Conservation (phyloP, 2,888 invertebrate species). For the Diarsia dahlii region DNA sequence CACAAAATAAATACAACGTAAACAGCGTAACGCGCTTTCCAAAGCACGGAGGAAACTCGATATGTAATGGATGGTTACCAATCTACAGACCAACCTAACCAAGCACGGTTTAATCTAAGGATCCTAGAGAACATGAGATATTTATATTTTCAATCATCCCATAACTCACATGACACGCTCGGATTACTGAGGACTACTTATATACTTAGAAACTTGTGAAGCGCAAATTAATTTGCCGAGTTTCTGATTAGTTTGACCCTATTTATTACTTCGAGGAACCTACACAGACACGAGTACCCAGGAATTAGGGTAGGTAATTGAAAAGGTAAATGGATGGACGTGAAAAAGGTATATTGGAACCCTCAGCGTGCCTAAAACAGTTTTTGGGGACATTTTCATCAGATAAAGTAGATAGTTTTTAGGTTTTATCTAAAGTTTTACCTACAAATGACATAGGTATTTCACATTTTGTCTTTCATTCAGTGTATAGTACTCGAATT, state of each 20-base stretch:
- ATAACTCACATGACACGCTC: constrained; percentile 22
- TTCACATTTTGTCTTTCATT: neutral
- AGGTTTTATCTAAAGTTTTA: neutral
- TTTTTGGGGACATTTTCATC: neutral
- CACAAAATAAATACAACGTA: no score
- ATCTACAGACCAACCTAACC: no score
- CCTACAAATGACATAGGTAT: neutral
- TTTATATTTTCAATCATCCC: neutral
- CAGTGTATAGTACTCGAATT: neutral
- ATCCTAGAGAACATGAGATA: no score
- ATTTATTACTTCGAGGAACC: constrained; percentile 6
- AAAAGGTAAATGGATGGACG: constrained; percentile 3
- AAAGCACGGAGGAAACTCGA: no score
- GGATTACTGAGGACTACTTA: constrained; percentile 37
- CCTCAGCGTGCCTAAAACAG: neutral
- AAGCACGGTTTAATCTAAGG: no score
- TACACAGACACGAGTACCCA: neutral
- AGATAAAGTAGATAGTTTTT: neutral
- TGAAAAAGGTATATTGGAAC: constrained; percentile 12
- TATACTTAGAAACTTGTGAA: constrained; percentile 33
- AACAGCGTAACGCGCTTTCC: no score
- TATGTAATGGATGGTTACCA: no score
- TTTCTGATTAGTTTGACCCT: constrained; percentile 31
- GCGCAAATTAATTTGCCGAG: constrained; percentile 39
- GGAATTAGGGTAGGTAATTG: neutral